phyloP scores from a whole-genome alignment of 2,888 invertebrate species.

The Drosophila greeni region DNA sequence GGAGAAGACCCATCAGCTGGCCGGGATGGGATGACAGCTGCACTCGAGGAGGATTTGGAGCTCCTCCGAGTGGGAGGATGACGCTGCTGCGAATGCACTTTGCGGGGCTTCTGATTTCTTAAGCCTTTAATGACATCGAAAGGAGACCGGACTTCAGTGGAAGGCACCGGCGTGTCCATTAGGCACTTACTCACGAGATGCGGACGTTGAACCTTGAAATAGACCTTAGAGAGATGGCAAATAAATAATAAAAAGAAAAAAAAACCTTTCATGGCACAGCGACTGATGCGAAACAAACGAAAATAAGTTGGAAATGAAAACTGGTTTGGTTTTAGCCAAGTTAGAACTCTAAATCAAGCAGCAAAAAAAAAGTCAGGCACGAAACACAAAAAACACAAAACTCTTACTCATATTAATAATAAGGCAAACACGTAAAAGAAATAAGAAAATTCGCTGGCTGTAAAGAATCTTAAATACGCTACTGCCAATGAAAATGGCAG shows the following conservation, averaged over 20 bases:
- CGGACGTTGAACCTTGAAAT: slow-evolving; percentile 70
- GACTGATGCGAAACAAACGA: slow-evolving; percentile 65
- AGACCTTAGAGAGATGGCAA: slow-evolving; percentile 53
- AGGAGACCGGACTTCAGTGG: slow-evolving; percentile 42
- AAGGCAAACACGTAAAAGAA: slow-evolving; percentile 32
- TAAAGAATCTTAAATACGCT: slow-evolving; percentile 19
- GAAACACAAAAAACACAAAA: slow-evolving; percentile 28
- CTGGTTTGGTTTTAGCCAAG: slow-evolving; percentile 68
- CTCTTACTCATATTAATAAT: slow-evolving; percentile 71
- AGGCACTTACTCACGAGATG: slow-evolving; percentile 53
- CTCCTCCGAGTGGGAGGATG: slow-evolving; percentile 23
- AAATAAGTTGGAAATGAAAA: slow-evolving; percentile 71
- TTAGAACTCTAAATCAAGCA: slow-evolving; percentile 57
- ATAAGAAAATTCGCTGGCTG: slow-evolving; percentile 27
- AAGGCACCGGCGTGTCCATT: slow-evolving; percentile 54
- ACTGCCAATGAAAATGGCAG: slow-evolving; percentile 8
- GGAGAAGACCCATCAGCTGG: slow-evolving; percentile 15
- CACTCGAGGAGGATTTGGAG: slow-evolving; percentile 55
- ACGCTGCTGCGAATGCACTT: slow-evolving; percentile 46
- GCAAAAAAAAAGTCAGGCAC: slow-evolving; percentile 39
- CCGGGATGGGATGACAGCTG: slow-evolving; percentile 54
- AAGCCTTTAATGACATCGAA: slow-evolving; percentile 64
- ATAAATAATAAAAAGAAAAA: slow-evolving; percentile 47
- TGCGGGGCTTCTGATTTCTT: slow-evolving; percentile 38
- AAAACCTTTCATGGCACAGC: slow-evolving; percentile 13